Base-by-base conservation (phyloP, 35 echinoderm and acorn worm species). In the Amphiura filiformis region DNA sequence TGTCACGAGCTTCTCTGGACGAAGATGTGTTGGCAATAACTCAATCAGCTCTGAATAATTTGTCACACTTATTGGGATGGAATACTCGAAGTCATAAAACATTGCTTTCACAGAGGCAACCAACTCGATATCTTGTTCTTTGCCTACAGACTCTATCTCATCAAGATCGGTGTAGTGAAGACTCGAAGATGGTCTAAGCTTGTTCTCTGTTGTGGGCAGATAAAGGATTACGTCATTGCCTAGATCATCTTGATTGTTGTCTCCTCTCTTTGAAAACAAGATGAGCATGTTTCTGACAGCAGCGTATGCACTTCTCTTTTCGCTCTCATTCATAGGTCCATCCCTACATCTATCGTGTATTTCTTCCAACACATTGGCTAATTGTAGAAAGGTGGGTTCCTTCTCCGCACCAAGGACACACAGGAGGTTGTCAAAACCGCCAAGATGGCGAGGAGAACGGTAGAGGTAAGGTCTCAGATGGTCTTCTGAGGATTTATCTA, bases 31-130 rank as follows among this genome's bases (percentile, higher is more conserved):
- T 36, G 83, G 49, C 28, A 85, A 40, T n/a, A 61, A 61, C 35
- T 36, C 31, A 65, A 85, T 85, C 20, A 85, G 56, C 28, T 61
- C 15, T n/a, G 44, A 30, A 32, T 85, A 47, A 17, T 85, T 61
- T 37, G 22, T 30, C 31, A 0, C 44, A 0, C 33, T 23, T 70
- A 14, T 32, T 12, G 11, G 26, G 5, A 47, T 4, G 17, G 17
- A 9, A 4, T 9, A 47, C 17, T 47, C 41, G 41, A 17, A 9
- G 4, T 47, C 17, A 47, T 17, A 5, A 15, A 70, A 70, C 28
- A 70, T 15, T 32, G 39, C 3, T n/a, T 64, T 65, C 26, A 85
- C 7, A 11, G 44, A 56, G 65, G 35, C n/a, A 5, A 85, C 0
- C 3, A 85, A 36, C 35, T 85, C 52, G 0, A 23, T 70, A n/a